Conservation (phyloP, 2,797 vertebrate genomes). For the Hemitrygon akajei region DNA sequence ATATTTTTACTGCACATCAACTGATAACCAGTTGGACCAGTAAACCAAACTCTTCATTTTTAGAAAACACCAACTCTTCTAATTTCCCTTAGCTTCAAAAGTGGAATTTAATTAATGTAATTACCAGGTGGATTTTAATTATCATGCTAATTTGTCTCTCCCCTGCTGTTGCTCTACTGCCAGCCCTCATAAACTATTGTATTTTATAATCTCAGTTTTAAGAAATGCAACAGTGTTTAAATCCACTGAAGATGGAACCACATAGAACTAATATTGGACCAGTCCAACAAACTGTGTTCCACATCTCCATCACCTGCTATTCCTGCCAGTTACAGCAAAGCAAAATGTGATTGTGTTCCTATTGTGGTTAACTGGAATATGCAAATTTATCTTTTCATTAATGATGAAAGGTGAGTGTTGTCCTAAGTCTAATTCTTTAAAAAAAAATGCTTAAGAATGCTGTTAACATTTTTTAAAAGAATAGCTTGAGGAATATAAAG, state of each 20-base stretch:
- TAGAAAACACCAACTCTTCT: neutral
- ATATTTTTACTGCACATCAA: neutral
- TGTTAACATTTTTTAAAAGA: neutral
- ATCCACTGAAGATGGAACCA: neutral
- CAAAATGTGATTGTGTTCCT: neutral
- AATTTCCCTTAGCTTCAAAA: neutral
- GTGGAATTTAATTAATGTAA: neutral
- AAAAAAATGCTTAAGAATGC: neutral
- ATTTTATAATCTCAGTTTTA: neutral
- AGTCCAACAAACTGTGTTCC: neutral
- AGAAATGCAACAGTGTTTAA: neutral
- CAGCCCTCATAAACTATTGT: neutral
- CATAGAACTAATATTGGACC: neutral
- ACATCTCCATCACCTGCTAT: neutral
- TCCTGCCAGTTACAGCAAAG: neutral
- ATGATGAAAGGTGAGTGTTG: neutral
- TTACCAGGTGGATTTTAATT: neutral
- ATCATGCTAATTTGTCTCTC: neutral
- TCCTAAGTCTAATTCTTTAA: neutral
- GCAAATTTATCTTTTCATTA: conserved; percentile 13
- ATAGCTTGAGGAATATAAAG: neutral
- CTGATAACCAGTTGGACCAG: neutral
- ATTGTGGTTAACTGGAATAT: neutral
- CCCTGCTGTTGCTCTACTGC: neutral
- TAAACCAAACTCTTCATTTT: neutral